Evolutionary conservation across 2,113 vertebrate species (phyloP), one percentile per base, ranked within the genome.

Genomic region (Mesoclemmys tuberculata): DNA sequence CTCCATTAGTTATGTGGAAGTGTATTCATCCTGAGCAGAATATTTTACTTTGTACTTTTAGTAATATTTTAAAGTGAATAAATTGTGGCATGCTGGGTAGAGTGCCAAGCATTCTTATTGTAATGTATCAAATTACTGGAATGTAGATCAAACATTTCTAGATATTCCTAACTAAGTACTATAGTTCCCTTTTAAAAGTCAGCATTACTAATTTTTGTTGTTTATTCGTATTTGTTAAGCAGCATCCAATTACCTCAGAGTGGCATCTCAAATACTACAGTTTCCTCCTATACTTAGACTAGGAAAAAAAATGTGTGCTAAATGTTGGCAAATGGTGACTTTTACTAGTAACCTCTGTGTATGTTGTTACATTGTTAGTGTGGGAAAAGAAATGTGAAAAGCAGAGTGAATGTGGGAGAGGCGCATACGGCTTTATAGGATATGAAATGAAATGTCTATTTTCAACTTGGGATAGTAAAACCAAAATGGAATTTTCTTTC

Each of bases 121-220:
- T 7, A 1, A 48, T 86, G 85, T 46, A 52, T 87, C 44, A 68
- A 82, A 24, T n/a, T 22, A 51, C 24, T 64, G 81, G 8, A 3
- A 35, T 41, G 56, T 0, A 2, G 0, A 68, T 74, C 64, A 48
- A 0, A 0, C 0, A 2, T 35, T 38, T n/a, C 5, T 12, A 54
- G 4, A 1, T 13, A 0, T 0, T 18, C 48, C 2, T 51, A 0
- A 5, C 38, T 35, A 81, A 22, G 21, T 3, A 38, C n/a, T 56
- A n/a, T 68, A 3, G 0, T 3, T 54, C 2, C 26, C 46, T 29
- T 48, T 68, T 54, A 11, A 2, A 68, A 6, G 41, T 10, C 11
- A 26, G 6, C 3, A 1, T 44, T 0, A 0, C 9, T 24, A 9
- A 4, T 48, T 44, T 29, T 13, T 61, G 31, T 10, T 44, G 41